These are phyloP conservation scores for Fopius arisanus DNA, from an alignment of 1,140 invertebrate species.

Conservation along the genomic window DNA sequence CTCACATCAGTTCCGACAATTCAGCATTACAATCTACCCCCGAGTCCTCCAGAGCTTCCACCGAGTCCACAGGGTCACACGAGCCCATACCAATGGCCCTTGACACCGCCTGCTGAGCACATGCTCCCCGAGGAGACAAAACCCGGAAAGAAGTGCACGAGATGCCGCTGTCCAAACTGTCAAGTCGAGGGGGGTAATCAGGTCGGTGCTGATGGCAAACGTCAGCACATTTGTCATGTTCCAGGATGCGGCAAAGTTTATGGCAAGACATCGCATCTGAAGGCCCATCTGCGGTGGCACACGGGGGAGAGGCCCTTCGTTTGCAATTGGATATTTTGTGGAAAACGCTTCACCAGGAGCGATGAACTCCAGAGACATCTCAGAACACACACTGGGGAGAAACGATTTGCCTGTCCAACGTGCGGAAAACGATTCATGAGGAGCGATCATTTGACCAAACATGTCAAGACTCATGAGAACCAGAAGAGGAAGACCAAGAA, in stretches of 20 bases:
- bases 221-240: conserved; percentile 89
- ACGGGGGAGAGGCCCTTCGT: conserved; percentile 79
- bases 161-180: conserved; percentile 78
- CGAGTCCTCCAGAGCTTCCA: conserved; percentile 41
- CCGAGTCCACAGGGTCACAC: conserved; percentile 38
- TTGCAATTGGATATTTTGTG: conserved; percentile 85
- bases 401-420: conserved; percentile 77
- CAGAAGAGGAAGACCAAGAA: conserved; percentile 66
- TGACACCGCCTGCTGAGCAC: conserved; percentile 39
- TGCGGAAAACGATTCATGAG: conserved; percentile 84
- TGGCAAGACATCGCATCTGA: conserved; percentile 89
- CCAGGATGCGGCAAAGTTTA: conserved; percentile 92
- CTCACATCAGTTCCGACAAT: conserved; percentile 32
- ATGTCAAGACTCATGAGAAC: conserved; percentile 81
- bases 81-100: conserved; percentile 44
- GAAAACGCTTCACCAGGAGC: conserved; percentile 87
- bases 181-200: conserved; percentile 70
- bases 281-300: conserved; percentile 87
- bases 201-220: conserved; percentile 70
- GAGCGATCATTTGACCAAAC: conserved; percentile 86
- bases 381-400: conserved; percentile 84
- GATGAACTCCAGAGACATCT: conserved; percentile 87
- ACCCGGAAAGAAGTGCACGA: conserved; percentile 60
- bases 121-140: conserved; percentile 30
- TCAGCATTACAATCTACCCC: conserved; percentile 47